phyloP scores from a whole-genome alignment of 2,797 vertebrate species.

The Lacerta agilis region DNA sequence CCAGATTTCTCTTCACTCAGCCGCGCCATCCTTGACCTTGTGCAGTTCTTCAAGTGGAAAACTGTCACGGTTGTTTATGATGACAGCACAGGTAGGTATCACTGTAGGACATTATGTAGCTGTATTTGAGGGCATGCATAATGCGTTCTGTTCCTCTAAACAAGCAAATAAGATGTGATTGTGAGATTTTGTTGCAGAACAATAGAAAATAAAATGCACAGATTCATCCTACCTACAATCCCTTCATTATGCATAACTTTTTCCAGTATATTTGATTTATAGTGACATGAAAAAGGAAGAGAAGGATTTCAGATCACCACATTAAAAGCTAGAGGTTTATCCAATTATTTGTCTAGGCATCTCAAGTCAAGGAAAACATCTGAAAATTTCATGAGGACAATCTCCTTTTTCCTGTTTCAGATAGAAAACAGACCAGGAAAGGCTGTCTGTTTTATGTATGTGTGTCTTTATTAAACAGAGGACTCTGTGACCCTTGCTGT shows the following conservation, averaged over 20 bases:
- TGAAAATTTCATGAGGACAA: constrained; percentile 39
- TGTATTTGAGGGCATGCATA: not conserved
- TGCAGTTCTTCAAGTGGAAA: constrained; percentile 99
- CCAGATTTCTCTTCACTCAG: constrained; percentile 98
- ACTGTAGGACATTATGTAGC: not conserved
- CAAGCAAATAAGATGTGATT: not conserved
- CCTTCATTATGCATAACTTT: not conserved
- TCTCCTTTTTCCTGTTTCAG: not conserved
- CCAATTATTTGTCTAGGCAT: not conserved
- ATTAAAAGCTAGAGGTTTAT: constrained; percentile 5
- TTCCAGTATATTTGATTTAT: not conserved
- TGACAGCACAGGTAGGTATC: constrained; percentile 94
- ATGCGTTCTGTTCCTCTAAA: not conserved
- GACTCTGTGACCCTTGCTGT: not conserved
- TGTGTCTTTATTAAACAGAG: constrained; percentile 10
- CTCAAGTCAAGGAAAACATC: not conserved
- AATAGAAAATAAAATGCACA: not conserved
- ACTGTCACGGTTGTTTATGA: constrained; percentile 98
- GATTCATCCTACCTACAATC: not conserved
- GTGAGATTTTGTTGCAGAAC: not conserved
- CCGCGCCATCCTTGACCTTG: constrained; percentile 95
- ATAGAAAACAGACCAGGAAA: constrained; percentile 25
- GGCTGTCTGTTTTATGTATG: not conserved
- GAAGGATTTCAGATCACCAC: not conserved
- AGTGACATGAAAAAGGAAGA: not conserved